Evolutionary conservation across 53 echinoderm and acorn worm species (phyloP).

Genomic region (Henricia sp.): DNA sequence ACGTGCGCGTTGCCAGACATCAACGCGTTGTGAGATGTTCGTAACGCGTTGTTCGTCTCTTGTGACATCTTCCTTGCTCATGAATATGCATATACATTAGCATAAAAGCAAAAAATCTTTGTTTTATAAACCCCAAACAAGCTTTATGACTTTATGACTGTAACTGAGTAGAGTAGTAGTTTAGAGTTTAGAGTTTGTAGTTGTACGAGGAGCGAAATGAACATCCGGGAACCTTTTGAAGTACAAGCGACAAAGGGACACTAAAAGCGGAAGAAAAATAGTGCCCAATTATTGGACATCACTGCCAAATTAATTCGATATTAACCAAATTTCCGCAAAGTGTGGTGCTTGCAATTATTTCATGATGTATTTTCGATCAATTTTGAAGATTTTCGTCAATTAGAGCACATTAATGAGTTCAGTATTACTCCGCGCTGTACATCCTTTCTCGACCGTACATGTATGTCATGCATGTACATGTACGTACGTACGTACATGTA

Average conservation of each 20-base stretch:
- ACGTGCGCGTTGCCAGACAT: no score
- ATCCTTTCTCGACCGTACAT: no score
- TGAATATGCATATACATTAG: no score
- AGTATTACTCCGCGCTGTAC: slow-evolving; percentile 48
- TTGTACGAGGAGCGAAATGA: not conserved
- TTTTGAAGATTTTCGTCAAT: not conserved
- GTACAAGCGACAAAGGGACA: slow-evolving; percentile 40
- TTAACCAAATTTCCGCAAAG: no score
- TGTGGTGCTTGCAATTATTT: not conserved
- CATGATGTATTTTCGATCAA: not conserved
- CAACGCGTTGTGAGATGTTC: no score
- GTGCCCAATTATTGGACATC: not conserved
- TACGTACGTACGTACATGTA: not conserved
- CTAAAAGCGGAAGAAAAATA: slow-evolving; percentile 47
- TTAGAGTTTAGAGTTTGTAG: not conserved
- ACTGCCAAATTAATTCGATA: not conserved
- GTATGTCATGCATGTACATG: not conserved
- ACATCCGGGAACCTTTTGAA: slow-evolving; percentile 46
- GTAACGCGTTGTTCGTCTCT: no score
- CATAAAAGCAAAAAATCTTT: no score
- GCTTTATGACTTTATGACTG: no score
- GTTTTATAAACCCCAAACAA: no score
- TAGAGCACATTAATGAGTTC: not conserved
- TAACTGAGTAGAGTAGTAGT: no score
- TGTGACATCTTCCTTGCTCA: no score